These are phyloP conservation scores for Aurelia sp. DNA, from an alignment of 30 jellyfish, hydroid and myxozoan species.

Conservation along the genomic window DNA sequence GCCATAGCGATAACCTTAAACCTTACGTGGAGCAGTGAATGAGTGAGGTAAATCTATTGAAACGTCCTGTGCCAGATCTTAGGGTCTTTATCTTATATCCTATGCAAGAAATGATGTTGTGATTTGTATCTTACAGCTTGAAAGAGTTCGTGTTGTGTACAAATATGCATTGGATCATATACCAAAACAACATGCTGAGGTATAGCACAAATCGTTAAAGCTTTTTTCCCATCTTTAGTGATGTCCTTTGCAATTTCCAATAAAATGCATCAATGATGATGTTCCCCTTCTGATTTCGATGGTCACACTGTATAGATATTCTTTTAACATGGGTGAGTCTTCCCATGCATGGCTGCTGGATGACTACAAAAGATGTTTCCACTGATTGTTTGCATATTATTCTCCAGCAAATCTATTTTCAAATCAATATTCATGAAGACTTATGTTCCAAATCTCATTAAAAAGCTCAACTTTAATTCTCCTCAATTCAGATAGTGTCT, in stretches of 20 bases:
- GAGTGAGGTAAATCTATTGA: no score
- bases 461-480: no score
- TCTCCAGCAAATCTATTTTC: neutral
- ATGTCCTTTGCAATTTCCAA: no score
- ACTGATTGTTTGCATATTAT: neutral
- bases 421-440: neutral
- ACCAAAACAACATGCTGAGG: slow-evolving; percentile 90
- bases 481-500: no score
- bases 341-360: neutral
- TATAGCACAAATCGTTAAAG: neutral
- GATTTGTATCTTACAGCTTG: slow-evolving; percentile 65
- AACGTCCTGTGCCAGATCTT: no score
- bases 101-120: neutral
- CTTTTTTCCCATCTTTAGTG: neutral
- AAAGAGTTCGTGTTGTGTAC: slow-evolving; percentile 93
- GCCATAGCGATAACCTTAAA: no score
- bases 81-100: neutral
- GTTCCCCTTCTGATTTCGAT: no score
- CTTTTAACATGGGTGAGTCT: no score
- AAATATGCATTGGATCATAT: slow-evolving; percentile 92
- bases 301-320: no score
- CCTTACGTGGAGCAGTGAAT: no score
- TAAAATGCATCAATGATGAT: no score
- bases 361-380: neutral
- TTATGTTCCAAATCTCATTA: neutral